Conservation (phyloP, 2,113 vertebrate species). For the Halcyon senegalensis region DNA sequence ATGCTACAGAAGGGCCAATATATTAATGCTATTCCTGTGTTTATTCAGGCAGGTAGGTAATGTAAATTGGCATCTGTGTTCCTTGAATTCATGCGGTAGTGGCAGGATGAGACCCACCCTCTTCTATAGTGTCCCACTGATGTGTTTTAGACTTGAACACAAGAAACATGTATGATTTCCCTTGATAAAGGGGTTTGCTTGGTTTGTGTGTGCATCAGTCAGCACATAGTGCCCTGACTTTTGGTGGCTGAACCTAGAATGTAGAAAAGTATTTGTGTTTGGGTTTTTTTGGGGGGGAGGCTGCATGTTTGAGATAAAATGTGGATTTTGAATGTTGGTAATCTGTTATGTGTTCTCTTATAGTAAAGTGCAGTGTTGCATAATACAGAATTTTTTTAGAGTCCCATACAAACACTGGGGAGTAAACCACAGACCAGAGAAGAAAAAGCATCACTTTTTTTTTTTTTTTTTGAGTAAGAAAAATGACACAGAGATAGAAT, state of each 20-base stretch:
- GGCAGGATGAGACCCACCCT: neutral
- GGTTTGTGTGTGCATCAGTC: neutral
- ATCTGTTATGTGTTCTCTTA: neutral
- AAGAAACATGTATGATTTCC: neutral
- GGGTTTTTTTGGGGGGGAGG: rapidly evolving
- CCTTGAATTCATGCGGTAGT: neutral
- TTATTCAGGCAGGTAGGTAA: neutral
- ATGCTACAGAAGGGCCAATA: neutral
- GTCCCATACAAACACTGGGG: neutral
- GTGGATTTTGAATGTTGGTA: neutral
- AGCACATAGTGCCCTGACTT: neutral
- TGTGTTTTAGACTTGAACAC: neutral
- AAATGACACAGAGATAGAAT: neutral
- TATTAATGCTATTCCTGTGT: neutral
- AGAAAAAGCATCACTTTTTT: neutral
- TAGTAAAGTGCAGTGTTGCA: neutral
- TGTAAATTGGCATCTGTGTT: neutral
- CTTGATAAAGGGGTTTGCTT: neutral
- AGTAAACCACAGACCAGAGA: neutral
- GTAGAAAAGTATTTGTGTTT: neutral
- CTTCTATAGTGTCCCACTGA: neutral
- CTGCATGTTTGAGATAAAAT: neutral
- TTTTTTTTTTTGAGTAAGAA: neutral
- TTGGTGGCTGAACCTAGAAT: neutral
- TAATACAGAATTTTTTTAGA: neutral